Conservation (phyloP, 2,113 vertebrate genomes). For the Alosa alosa region DNA sequence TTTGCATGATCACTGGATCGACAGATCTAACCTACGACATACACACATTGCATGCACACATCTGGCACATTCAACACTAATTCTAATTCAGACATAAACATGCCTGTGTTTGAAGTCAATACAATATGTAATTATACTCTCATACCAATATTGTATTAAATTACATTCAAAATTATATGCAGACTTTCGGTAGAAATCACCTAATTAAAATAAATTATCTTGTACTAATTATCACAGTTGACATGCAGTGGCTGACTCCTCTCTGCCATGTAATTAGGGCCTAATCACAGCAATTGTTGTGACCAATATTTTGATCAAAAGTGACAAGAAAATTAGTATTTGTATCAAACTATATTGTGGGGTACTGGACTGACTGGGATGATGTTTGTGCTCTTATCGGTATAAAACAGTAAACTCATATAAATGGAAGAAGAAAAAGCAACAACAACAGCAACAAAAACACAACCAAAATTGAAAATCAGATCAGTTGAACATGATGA, state of each 20-base stretch:
- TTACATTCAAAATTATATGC: not conserved
- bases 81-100: not conserved
- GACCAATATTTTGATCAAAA: conserved; percentile 8
- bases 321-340: not conserved
- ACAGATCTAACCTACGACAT: not conserved
- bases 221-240: conserved; percentile 1
- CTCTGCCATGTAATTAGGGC: not conserved
- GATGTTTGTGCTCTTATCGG: not conserved
- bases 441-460: not conserved
- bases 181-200: not conserved
- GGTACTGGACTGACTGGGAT: conserved; percentile 2
- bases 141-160: not conserved
- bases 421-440: not conserved
- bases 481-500: not conserved
- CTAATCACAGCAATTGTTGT: not conserved
- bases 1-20: too few relatives aligned
- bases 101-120: not conserved
- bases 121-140: not conserved
- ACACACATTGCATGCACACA: not conserved
- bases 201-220: not conserved
- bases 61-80: not conserved
- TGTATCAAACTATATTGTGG: not conserved
- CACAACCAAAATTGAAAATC: not conserved
- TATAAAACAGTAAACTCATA: not conserved
- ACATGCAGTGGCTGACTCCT: not conserved